These are phyloP conservation scores for Sebastes kiyomatsui DNA, from an alignment of 2,797 vertebrate genomes.

Conservation along the genomic window DNA sequence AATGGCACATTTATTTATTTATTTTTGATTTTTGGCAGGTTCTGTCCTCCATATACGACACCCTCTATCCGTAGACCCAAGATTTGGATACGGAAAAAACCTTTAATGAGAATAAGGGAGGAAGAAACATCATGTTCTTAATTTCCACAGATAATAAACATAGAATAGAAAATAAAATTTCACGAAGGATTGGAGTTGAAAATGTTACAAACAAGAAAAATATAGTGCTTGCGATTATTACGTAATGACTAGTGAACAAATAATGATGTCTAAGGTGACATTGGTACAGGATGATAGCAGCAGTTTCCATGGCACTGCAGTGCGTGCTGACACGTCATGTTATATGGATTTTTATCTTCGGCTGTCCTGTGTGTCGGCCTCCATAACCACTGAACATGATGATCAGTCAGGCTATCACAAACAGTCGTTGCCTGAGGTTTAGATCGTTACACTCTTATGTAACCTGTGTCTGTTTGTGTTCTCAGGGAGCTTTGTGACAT, in stretches of 20 bases:
- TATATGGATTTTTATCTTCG: constrained; percentile 53
- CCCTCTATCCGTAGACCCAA: too few species aligned
- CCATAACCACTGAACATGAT: constrained; percentile 21
- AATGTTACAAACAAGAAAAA: background rate
- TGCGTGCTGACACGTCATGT: background rate
- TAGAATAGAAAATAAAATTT: background rate
- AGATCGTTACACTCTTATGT: constrained; percentile 57
- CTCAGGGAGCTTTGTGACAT: constrained; percentile 96
- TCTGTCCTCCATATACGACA: too few species aligned
- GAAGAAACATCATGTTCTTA: background rate
- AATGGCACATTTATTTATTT: too few species aligned
- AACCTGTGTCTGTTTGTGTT: constrained; percentile 35
- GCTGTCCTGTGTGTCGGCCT: constrained; percentile 18
- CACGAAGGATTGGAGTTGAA: background rate
- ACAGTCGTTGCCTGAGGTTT: constrained; percentile 53
- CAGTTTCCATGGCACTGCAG: background rate
- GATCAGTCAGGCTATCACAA: constrained; percentile 31
- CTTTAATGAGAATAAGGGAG: background rate
- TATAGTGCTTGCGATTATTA: background rate
- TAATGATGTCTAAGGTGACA: background rate
- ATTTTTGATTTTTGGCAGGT: too few species aligned
- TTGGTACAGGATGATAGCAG: background rate
- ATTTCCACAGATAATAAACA: background rate
- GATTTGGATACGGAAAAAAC: background rate
- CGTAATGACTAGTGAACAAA: background rate